These are phyloP conservation scores for Zosterops pallidus DNA, from an alignment of 2,113 vertebrate species.

Conservation along the genomic window DNA sequence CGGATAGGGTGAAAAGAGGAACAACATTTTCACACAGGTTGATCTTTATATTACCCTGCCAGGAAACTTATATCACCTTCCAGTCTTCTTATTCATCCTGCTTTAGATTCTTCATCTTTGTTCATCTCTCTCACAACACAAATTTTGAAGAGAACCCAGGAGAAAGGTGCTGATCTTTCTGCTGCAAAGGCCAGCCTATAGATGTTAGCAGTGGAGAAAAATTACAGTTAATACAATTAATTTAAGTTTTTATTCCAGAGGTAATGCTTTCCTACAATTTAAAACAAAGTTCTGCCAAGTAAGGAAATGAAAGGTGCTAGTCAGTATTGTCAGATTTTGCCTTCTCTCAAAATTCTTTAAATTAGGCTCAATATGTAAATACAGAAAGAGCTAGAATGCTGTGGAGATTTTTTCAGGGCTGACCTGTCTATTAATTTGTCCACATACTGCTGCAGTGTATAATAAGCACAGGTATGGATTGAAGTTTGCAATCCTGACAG, in stretches of 20 bases:
- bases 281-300: neutral
- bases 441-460: neutral
- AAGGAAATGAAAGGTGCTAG: neutral
- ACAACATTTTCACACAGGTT: neutral
- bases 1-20: neutral
- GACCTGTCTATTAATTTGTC: neutral
- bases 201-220: neutral
- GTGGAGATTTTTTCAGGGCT: neutral
- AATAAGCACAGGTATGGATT: neutral
- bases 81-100: neutral
- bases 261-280: neutral
- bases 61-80: neutral
- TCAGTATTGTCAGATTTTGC: neutral
- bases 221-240: neutral
- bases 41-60: neutral
- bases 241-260: neutral
- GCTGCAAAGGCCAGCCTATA: neutral
- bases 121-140: neutral
- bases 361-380: neutral
- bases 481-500: neutral
- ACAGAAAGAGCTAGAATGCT: neutral
- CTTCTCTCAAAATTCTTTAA: neutral
- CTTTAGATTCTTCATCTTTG: neutral
- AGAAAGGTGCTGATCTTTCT: neutral
- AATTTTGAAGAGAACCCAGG: neutral